These are phyloP conservation scores for Holcopasites calliopsidis DNA, from an alignment of 1,140 invertebrate genomes.

Conservation along the genomic window DNA sequence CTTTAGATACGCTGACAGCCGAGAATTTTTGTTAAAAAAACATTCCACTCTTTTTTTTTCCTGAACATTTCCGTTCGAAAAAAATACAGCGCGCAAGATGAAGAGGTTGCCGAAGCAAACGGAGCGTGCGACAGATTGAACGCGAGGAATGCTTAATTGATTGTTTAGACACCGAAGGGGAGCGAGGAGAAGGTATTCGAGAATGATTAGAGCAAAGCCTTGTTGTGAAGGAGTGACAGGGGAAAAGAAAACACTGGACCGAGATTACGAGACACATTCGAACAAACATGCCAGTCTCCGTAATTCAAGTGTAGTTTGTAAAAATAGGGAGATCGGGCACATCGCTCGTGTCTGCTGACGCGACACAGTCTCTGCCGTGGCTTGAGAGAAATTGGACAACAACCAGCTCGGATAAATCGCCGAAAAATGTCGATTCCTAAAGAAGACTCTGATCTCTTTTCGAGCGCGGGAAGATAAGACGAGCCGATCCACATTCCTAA, in stretches of 20 bases:
- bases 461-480: not conserved
- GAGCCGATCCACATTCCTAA: not conserved
- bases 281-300: conserved; percentile 32
- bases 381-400: not conserved
- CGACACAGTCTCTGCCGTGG: not conserved
- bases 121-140: conserved; percentile 11
- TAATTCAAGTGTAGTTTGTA: conserved; percentile 38
- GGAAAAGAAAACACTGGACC: conserved; percentile 22
- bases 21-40: not conserved
- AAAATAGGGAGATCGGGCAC: conserved; percentile 37
- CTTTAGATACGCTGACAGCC: not conserved
- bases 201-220: conserved; percentile 35
- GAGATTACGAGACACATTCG: conserved; percentile 26
- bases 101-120: not conserved
- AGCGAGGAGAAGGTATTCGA: not conserved
- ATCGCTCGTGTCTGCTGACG: conserved; percentile 11
- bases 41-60: too few species aligned
- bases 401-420: too few species aligned
- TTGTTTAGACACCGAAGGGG: conserved; percentile 3
- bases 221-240: conserved; percentile 18
- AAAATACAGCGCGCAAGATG: not conserved
- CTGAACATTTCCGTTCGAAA: not conserved
- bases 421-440: too few species aligned
- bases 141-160: not conserved
- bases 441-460: too few species aligned